Evolutionary conservation across 2,888 invertebrate genomes (phyloP).

Genomic region (Tenthredo notha): DNA sequence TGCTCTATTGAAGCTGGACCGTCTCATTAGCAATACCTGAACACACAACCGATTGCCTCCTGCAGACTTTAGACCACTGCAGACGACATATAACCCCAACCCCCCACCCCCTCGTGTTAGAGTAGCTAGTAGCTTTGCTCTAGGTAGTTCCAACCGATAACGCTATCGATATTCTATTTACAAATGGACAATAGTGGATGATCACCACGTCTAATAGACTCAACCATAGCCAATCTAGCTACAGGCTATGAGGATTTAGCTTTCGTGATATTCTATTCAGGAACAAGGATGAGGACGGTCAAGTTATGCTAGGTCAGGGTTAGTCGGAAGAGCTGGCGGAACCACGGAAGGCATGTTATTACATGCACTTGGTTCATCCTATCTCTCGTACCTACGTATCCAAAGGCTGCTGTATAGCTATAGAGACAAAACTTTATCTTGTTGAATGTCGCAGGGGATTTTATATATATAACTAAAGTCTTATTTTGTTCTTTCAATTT

Average conservation of each 20-base stretch:
- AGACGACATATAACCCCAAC: neutral
- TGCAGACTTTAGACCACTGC: neutral
- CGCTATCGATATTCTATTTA: slow-evolving; percentile 65
- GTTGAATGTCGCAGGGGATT: neutral
- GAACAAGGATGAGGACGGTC: slow-evolving; percentile 17
- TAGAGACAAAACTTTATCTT: neutral
- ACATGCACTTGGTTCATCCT: slow-evolving; percentile 64
- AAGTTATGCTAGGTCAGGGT: slow-evolving; percentile 38
- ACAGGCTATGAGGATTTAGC: neutral
- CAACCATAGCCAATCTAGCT: neutral
- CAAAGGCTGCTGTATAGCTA: slow-evolving; percentile 43
- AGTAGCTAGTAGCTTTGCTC: slow-evolving; percentile 54
- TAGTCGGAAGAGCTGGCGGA: slow-evolving; percentile 7
- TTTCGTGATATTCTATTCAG: slow-evolving; percentile 17
- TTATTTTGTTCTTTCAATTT: neutral
- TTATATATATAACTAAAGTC: neutral
- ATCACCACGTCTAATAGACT: slow-evolving; percentile 67
- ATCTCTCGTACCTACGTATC: slow-evolving; percentile 65
- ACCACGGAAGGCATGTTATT: slow-evolving; percentile 63
- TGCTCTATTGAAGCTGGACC: slow-evolving; percentile 42
- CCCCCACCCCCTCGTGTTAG: too few species aligned
- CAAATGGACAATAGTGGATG: slow-evolving; percentile 68
- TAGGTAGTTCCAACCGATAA: slow-evolving; percentile 47
- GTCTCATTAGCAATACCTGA: slow-evolving; percentile 68
- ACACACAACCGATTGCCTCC: slow-evolving; percentile 61